Conservation (phyloP, 2,888 invertebrate genomes). For the Ptychoptera contaminata region DNA sequence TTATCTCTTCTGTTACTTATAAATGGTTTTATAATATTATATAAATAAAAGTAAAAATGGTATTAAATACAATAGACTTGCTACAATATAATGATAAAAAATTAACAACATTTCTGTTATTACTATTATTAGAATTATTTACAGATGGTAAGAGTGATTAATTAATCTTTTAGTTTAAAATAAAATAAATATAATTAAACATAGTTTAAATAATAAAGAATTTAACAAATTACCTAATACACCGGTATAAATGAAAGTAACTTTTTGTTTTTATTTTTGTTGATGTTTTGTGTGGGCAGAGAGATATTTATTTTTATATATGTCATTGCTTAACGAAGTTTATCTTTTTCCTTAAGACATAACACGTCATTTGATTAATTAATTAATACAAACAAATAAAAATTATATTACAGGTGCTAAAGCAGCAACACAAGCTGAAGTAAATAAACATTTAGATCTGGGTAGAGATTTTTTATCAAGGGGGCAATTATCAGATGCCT, state of each 20-base stretch:
- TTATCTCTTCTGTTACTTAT: background rate
- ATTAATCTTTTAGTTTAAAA: constrained; percentile 6
- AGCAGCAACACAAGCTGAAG: constrained; percentile 49
- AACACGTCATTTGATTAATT: too few relatives aligned
- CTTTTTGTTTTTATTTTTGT: background rate
- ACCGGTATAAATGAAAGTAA: background rate
- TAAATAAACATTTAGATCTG: constrained; percentile 84
- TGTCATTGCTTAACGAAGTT: too few relatives aligned
- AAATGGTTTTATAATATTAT: background rate
- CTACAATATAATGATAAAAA: constrained; percentile 42
- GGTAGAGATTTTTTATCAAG: constrained; percentile 83
- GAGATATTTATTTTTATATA: background rate
- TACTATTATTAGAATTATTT: constrained; percentile 49
- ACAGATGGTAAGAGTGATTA: constrained; percentile 42
- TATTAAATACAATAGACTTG: constrained; percentile 33
- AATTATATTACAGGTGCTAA: constrained; percentile 43
- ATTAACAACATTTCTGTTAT: constrained; percentile 47
- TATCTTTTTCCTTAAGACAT: too few relatives aligned
- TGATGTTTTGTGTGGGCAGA: background rate
- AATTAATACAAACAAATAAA: too few relatives aligned
- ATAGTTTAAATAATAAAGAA: constrained; percentile 9
- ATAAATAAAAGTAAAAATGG: constrained; percentile 4
- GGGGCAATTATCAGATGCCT: constrained; percentile 88
- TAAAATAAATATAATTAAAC: constrained; percentile 16
- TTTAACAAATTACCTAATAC: too few relatives aligned